These are phyloP conservation scores for Priocnemis perturbator DNA, from an alignment of 2,888 invertebrate genomes.

Conservation along the genomic window DNA sequence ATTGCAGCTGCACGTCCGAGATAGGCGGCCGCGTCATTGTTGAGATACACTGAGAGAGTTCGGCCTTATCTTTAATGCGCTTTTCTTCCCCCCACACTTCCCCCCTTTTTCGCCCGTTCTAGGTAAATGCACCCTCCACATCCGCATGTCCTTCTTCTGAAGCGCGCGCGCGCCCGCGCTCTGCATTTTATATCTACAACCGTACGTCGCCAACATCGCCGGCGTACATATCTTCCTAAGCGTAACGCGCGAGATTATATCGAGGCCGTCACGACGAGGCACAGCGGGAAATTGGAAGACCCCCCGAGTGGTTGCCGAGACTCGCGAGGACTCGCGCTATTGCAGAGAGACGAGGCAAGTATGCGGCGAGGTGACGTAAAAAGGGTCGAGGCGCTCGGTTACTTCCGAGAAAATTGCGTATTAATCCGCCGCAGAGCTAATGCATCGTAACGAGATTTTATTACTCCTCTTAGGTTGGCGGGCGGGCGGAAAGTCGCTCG, in stretches of 20 bases:
- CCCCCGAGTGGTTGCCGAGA: constrained; percentile 14
- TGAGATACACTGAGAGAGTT: constrained; percentile 30
- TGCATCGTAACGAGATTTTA: constrained; percentile 32
- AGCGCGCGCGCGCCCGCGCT: background rate
- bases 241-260: constrained; percentile 1
- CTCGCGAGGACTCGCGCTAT: constrained; percentile 1
- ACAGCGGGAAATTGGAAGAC: constrained; percentile 36
- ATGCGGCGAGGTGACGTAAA: background rate
- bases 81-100: constrained; percentile 6
- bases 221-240: background rate
- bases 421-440: constrained; percentile 29
- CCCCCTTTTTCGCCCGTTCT: too few relatives aligned
- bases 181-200: background rate
- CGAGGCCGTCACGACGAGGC: background rate
- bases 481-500: background rate
- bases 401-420: constrained; percentile 30
- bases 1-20: constrained; percentile 22
- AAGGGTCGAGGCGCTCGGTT: too few relatives aligned
- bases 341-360: background rate
- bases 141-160: background rate
- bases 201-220: background rate
- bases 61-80: constrained; percentile 46
- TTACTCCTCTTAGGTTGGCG: constrained; percentile 18
- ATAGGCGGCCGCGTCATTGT: constrained; percentile 35
- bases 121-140: background rate